Conservation (phyloP, 2,113 vertebrate genomes). For the Gallinago media region DNA sequence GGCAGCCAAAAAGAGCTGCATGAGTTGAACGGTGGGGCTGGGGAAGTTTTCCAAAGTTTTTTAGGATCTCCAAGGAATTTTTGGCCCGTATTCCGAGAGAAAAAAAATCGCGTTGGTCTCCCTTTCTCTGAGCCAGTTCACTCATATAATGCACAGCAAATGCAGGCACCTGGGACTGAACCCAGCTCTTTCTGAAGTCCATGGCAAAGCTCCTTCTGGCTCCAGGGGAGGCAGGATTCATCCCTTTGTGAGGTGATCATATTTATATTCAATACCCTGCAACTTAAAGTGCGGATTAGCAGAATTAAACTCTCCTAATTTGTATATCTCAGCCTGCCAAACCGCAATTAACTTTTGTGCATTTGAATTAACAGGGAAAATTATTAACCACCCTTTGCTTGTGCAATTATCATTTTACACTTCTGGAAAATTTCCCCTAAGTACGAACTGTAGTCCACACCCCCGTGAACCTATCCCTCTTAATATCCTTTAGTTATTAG, state of each 20-base stretch:
- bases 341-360: conserved; percentile 41
- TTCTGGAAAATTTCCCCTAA: not conserved
- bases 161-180: not conserved
- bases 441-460: conserved; percentile 10
- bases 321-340: conserved; percentile 58
- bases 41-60: conserved; percentile 14
- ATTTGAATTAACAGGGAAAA: conserved; percentile 41
- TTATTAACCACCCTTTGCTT: conserved; percentile 34
- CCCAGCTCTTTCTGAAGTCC: not conserved
- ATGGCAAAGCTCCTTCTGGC: not conserved
- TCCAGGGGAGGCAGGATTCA: not conserved
- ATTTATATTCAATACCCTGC: conserved; percentile 48
- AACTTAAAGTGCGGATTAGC: conserved; percentile 65
- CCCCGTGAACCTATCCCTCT: not conserved
- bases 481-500: not conserved
- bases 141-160: not conserved
- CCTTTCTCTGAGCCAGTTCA: not conserved
- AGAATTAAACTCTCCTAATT: conserved; percentile 64
- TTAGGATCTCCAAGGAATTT: not conserved
- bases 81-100: not conserved
- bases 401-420: conserved; percentile 38
- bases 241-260: conserved; percentile 18
- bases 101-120: not conserved
- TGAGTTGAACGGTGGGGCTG: not conserved
- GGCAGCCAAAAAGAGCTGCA: not conserved